phyloP scores from a whole-genome alignment of 2,888 invertebrate species.

The Caenorhabditis virilis region DNA sequence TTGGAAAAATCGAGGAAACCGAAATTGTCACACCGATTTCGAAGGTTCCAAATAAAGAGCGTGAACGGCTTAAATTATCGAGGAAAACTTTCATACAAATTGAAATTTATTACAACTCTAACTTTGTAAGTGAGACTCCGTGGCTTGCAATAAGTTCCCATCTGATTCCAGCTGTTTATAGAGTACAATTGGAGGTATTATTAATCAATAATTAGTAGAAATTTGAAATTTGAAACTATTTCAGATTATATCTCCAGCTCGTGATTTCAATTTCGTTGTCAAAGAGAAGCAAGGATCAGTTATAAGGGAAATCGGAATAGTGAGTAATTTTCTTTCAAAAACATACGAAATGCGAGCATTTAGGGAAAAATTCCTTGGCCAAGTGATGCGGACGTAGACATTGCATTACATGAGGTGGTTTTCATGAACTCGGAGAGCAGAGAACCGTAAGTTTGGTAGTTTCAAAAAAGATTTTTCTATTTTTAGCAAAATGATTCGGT shows the following conservation, averaged over 20 bases:
- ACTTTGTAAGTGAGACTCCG: slow-evolving; percentile 19
- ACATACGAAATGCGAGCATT: not conserved
- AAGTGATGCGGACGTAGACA: slow-evolving; percentile 14
- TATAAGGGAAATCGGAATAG: slow-evolving; percentile 15
- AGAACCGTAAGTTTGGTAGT: slow-evolving; percentile 9
- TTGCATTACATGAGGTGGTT: slow-evolving; percentile 28
- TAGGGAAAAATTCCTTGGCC: slow-evolving; percentile 19
- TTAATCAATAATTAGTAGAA: too few species aligned
- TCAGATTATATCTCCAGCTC: too few species aligned
- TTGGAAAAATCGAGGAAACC: slow-evolving; percentile 8
- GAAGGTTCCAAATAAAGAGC: slow-evolving; percentile 16
- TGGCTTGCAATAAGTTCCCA: slow-evolving; percentile 20
- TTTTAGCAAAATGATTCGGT: not conserved
- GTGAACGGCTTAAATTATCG: slow-evolving; percentile 9
- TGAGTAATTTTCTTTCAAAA: not conserved
- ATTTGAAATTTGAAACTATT: too few species aligned
- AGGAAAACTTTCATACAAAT: slow-evolving; percentile 5
- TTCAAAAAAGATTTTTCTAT: not conserved
- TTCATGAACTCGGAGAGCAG: too few species aligned
- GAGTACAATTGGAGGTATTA: slow-evolving; percentile 31
- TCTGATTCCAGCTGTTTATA: slow-evolving; percentile 12
- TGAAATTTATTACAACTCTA: slow-evolving; percentile 31
- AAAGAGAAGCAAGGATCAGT: slow-evolving; percentile 12
- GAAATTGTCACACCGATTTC: slow-evolving; percentile 12
- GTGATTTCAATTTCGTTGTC: slow-evolving; percentile 15